Conservation (phyloP, 2,888 invertebrate genomes). For the Patella ulyssiponensis region DNA sequence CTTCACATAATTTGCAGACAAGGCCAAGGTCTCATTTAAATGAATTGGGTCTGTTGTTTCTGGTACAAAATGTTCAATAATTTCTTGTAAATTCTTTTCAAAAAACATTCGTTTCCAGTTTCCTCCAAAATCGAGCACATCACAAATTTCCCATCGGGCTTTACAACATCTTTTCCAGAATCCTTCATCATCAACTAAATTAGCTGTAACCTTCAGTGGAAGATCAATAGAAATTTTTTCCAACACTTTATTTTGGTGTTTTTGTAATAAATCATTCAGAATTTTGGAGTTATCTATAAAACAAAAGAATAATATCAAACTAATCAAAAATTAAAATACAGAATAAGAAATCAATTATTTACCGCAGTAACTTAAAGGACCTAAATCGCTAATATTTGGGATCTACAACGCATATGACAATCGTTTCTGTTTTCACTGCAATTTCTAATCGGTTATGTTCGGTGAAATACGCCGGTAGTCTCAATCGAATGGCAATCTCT, state of each 20-base stretch:
- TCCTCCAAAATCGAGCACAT: constrained; percentile 66
- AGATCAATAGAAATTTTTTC: constrained; percentile 66
- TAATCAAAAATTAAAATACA: too few relatives aligned
- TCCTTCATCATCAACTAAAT: constrained; percentile 70
- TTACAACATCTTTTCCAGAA: constrained; percentile 72
- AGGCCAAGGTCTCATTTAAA: constrained; percentile 63
- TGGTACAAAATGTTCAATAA: constrained; percentile 71
- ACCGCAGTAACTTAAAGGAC: too few relatives aligned
- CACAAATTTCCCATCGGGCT: constrained; percentile 70
- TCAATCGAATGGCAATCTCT: too few relatives aligned
- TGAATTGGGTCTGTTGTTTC: constrained; percentile 65
- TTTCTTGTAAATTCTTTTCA: constrained; percentile 70
- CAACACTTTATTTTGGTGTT: constrained; percentile 68
- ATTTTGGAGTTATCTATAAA: constrained; percentile 68
- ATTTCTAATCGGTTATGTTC: too few relatives aligned
- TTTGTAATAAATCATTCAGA: constrained; percentile 63
- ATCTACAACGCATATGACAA: too few relatives aligned
- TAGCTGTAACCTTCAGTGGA: constrained; percentile 71
- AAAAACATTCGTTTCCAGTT: constrained; percentile 73
- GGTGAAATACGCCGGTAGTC: too few relatives aligned
- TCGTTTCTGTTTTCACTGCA: too few relatives aligned
- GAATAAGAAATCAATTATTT: too few relatives aligned
- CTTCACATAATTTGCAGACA: constrained; percentile 68
- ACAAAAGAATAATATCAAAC: too few relatives aligned
- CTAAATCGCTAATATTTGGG: too few relatives aligned